Conservation (phyloP, 2,113 vertebrate species). For the Phoenicopterus ruber region DNA sequence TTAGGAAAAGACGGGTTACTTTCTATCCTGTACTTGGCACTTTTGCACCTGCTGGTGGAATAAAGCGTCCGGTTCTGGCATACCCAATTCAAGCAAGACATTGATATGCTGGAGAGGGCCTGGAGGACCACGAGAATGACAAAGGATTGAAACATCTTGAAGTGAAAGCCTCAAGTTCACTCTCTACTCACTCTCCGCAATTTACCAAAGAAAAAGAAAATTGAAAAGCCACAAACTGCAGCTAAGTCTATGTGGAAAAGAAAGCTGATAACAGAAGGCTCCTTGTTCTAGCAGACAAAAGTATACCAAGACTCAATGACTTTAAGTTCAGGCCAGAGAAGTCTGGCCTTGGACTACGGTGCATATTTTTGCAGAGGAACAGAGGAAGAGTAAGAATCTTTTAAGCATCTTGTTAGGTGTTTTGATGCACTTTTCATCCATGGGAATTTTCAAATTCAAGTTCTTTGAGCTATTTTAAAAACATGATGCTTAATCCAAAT, state of each 20-base stretch:
- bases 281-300: conserved; percentile 40
- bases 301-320: background rate
- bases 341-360: background rate
- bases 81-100: background rate
- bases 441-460: background rate
- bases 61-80: background rate
- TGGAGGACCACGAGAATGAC: background rate
- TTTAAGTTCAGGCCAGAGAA: background rate
- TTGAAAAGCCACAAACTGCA: background rate
- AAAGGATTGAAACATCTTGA: conserved; percentile 22
- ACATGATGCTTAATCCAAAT: background rate
- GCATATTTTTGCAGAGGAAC: background rate
- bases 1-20: background rate
- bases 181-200: background rate
- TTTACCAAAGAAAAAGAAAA: conserved; percentile 15
- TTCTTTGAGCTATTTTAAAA: background rate
- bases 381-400: background rate
- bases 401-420: background rate
- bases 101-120: conserved; percentile 10
- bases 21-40: background rate
- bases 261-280: conserved; percentile 44
- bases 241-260: background rate
- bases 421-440: background rate
- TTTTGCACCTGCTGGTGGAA: conserved; percentile 21
- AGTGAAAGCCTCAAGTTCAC: conserved; percentile 6